These are phyloP conservation scores for Plebejus melissa DNA, from an alignment of 2,888 invertebrate genomes.

Conservation along the genomic window DNA sequence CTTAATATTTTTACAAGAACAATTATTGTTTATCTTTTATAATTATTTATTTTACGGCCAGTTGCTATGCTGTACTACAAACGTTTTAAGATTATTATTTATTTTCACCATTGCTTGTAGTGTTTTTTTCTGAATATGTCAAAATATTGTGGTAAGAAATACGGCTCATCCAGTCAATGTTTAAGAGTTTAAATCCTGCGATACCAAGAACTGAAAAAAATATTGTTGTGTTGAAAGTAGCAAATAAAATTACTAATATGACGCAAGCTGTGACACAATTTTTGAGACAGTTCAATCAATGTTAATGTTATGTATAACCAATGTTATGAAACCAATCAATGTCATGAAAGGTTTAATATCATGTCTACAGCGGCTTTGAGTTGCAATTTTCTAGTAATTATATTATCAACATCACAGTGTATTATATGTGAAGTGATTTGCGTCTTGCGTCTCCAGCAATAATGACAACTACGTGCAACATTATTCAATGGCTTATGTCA, in stretches of 20 bases:
- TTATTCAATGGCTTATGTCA: constrained; percentile 1
- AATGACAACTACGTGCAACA: background rate
- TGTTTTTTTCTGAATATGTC: too few species aligned
- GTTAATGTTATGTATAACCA: too few species aligned
- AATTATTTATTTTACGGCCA: background rate
- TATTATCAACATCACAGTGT: background rate
- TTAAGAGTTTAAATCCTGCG: too few species aligned
- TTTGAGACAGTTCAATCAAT: too few species aligned
- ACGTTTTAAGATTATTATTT: background rate
- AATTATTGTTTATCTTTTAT: background rate
- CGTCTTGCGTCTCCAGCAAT: background rate
- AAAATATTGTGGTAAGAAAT: too few species aligned
- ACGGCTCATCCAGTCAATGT: too few species aligned
- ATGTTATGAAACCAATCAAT: background rate
- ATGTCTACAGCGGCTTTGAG: background rate
- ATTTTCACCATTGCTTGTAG: too few species aligned
- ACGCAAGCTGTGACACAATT: too few species aligned
- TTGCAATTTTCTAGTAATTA: background rate
- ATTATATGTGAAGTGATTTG: background rate
- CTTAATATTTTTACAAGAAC: background rate
- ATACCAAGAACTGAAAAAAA: too few species aligned
- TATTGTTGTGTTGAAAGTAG: background rate
- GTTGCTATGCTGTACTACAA: background rate
- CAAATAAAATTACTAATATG: background rate
- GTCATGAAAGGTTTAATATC: background rate